Conservation (phyloP, 2,888 invertebrate genomes). For the Drosophila austrosaltans region DNA sequence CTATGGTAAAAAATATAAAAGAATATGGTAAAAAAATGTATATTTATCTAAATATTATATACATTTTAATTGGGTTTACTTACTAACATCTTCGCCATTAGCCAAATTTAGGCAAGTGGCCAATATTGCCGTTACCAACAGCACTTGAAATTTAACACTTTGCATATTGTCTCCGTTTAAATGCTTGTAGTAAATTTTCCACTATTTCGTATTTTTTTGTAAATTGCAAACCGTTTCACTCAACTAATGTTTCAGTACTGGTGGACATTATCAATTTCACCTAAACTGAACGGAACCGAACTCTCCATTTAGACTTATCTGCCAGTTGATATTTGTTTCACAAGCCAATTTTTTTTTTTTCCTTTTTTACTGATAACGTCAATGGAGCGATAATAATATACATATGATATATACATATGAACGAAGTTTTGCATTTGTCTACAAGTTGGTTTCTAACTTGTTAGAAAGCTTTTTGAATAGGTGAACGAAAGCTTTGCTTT, state of each 20-base stretch:
- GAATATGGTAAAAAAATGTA: not conserved
- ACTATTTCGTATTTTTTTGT: not conserved
- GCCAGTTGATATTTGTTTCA: slow-evolving; percentile 16
- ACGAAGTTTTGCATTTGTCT: not conserved
- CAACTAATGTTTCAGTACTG: slow-evolving; percentile 22
- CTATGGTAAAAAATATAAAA: not conserved
- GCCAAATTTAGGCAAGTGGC: not conserved
- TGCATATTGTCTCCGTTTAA: not conserved
- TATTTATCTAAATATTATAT: too few species aligned
- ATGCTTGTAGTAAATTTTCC: not conserved
- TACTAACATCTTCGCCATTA: not conserved
- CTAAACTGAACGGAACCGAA: not conserved
- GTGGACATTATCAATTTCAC: slow-evolving; percentile 32
- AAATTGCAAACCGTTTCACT: slow-evolving; percentile 23
- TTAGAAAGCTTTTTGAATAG: slow-evolving; percentile 10
- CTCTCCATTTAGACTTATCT: slow-evolving; percentile 38
- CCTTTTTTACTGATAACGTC: slow-evolving; percentile 40
- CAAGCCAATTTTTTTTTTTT: slow-evolving; percentile 18
- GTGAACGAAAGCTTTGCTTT: not conserved
- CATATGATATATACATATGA: not conserved
- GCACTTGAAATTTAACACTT: not conserved
- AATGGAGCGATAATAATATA: slow-evolving; percentile 24
- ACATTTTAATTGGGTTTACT: not conserved
- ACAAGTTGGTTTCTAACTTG: not conserved
- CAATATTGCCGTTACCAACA: not conserved